Conservation (phyloP, 2,888 invertebrate species). For the Mythimna ferrago region DNA sequence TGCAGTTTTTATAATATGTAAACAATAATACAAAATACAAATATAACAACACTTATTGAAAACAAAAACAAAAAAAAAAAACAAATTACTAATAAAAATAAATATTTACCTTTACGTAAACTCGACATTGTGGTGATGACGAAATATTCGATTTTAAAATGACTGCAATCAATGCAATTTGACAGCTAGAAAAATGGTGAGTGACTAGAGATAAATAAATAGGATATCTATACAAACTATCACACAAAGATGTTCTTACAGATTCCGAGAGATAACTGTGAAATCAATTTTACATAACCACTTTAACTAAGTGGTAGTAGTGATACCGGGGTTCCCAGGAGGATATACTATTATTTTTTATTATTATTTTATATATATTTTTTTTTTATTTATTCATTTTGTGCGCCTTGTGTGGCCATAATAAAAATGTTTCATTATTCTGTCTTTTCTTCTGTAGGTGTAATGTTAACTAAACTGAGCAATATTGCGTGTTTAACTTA, state of each 20-base stretch:
- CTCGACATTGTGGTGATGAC: not conserved
- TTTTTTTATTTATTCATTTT: not conserved
- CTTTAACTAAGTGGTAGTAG: no score
- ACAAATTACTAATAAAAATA: not conserved
- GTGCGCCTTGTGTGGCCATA: not conserved
- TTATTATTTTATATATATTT: not conserved
- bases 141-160: not conserved
- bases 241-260: not conserved
- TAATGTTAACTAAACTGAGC: not conserved
- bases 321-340: no score
- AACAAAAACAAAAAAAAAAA: not conserved
- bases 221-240: no score
- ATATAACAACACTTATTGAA: not conserved
- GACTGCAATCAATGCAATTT: not conserved
- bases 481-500: slow-evolving; percentile 12
- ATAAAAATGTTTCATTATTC: not conserved
- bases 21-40: not conserved
- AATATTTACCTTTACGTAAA: slow-evolving; percentile 6
- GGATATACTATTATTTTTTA: not conserved
- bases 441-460: not conserved
- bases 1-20: not conserved
- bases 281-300: no score
- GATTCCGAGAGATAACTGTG: not conserved
- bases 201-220: not conserved
- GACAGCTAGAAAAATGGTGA: not conserved